Evolutionary conservation across 2,888 invertebrate species (phyloP), one percentile per base, ranked within the genome.

Genomic region (Sphinx pinastri): DNA sequence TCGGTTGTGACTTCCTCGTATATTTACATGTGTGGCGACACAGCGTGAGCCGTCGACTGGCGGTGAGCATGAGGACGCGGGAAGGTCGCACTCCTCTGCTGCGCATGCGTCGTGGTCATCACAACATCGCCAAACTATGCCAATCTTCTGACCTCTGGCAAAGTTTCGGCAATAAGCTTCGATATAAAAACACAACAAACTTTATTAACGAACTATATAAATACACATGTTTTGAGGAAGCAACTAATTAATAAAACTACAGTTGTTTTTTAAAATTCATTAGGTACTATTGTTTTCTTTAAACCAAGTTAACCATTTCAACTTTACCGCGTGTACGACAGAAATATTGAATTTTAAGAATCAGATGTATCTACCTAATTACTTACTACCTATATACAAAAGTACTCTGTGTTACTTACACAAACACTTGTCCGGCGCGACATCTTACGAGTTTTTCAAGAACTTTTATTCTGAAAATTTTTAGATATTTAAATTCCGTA

Each of bases 21-120:
- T 87, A 81, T 89, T 87, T 86, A 89, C 90, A 90, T 88, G 90
- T 89, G 88, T 79, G 84, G 82, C 85, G 85, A 84, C 87, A 89
- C 93, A 92, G 88, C 90, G 84, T 84, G 84, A 81, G 86, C 85
- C 85, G 88, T 82, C 86, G 84, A 92, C 93, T 91, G 84, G 69
- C 77, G 80, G 75, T 83, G 85, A 92, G 94, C 92, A 90, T 83
- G 85, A 92, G 94, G 93, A 90, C 94, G 90, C 87, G 84, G 78
- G 87, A 93, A 93, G 93, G 93, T 93, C 93, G 88, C 76, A 72
- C 73, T 81, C 72, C 74, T 77, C 71, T 78, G 73, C 77, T 77
- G 89, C 93, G 93, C 93, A 92, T 92, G 93, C 93, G 93, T 85
- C 74, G 78, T 81, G 74, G 72, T 75, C 72, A 72, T 77, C 79